Conservation (phyloP, 92 coral and sea anemone species). For the Siderastrea siderea region DNA sequence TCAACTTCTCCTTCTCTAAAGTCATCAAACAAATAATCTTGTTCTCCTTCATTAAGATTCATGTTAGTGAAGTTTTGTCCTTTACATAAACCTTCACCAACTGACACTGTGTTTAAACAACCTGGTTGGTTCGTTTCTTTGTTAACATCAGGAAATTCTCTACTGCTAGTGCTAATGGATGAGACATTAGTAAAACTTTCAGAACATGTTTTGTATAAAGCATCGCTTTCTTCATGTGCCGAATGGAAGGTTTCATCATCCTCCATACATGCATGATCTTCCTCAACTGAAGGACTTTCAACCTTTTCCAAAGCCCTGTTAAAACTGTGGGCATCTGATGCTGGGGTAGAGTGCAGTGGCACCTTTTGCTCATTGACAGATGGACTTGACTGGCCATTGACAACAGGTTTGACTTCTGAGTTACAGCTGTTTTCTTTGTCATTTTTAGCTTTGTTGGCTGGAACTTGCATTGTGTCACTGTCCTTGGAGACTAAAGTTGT, state of each 20-base stretch:
- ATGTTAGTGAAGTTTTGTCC: neutral
- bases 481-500: neutral
- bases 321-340: neutral
- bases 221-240: neutral
- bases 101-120: neutral
- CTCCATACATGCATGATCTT: neutral
- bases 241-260: conserved; percentile 28
- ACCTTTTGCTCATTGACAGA: neutral
- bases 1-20: neutral
- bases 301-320: neutral
- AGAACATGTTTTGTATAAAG: conserved; percentile 9
- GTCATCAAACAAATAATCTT: neutral
- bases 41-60: neutral
- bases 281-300: neutral
- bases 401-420: neutral
- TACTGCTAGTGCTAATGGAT: neutral
- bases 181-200: neutral
- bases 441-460: neutral
- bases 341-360: neutral
- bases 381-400: too few relatives aligned
- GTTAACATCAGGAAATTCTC: neutral
- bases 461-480: neutral
- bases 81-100: neutral
- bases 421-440: neutral
- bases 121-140: neutral